phyloP scores from a whole-genome alignment of 2,797 vertebrate genomes.

The Leucoraja ocellata region DNA sequence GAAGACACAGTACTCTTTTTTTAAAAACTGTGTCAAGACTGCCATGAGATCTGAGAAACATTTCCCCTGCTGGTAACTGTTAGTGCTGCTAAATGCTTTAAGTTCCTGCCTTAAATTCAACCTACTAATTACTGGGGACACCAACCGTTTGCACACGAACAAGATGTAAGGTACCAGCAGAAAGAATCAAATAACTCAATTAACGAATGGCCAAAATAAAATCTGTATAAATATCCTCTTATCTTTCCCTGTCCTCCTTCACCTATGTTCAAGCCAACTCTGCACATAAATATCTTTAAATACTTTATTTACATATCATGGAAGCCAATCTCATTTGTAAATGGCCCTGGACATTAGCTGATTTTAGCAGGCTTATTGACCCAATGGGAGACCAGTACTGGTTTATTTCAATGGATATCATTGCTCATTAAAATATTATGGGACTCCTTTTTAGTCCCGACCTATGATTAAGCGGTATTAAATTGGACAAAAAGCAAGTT shows the following conservation, averaged over 20 bases:
- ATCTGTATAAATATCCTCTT: background rate
- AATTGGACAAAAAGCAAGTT: background rate
- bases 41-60: conserved; percentile 43
- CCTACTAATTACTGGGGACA: conserved; percentile 7
- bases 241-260: background rate
- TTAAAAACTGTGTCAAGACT: conserved; percentile 43
- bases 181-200: background rate
- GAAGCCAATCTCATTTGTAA: background rate
- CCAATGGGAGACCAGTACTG: background rate
- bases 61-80: conserved; percentile 43
- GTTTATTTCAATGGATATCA: background rate
- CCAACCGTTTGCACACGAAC: background rate
- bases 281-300: background rate
- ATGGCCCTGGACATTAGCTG: background rate
- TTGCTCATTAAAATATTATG: background rate
- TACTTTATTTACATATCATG: background rate
- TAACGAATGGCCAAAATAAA: background rate
- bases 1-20: conserved; percentile 45
- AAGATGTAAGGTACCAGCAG: conserved; percentile 3
- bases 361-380: background rate
- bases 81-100: conserved; percentile 33
- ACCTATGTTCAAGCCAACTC: background rate
- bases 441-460: background rate
- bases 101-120: conserved; percentile 13
- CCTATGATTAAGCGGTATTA: background rate